Percentiles rank a stretch among this genome's conserved stretches.
Conservation (phyloP, 2,888 invertebrate species). For the Drymonia ruficornis region DNA sequence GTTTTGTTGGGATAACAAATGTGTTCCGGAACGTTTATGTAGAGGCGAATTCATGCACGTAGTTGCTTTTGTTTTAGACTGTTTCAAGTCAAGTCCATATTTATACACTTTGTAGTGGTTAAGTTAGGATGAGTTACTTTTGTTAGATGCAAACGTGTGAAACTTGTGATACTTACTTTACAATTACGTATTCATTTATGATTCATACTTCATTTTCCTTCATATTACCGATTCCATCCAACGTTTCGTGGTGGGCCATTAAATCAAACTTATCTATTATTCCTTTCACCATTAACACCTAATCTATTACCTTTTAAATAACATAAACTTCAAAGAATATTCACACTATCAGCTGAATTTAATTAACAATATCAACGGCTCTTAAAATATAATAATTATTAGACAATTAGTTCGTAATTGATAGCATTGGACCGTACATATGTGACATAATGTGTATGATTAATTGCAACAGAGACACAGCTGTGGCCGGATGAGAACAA, state of each 20-base stretch:
- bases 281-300: background rate
- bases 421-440: constrained; percentile 43
- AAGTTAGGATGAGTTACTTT: no score
- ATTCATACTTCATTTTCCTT: background rate
- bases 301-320: constrained; percentile 1
- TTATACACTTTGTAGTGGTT: background rate
- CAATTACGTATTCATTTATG: no score
- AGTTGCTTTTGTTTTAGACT: background rate
- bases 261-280: background rate
- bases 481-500: constrained; percentile 62
- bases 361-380: constrained; percentile 23
- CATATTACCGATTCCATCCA: background rate
- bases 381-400: constrained; percentile 49
- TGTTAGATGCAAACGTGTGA: background rate
- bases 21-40: constrained; percentile 12
- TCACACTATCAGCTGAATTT: constrained; percentile 21
- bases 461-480: constrained; percentile 53
- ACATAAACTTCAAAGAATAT: background rate
- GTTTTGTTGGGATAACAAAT: constrained; percentile 26
- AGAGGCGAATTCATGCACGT: constrained; percentile 5
- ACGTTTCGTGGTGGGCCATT: background rate
- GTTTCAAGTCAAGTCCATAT: background rate
- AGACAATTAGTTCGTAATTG: constrained; percentile 51
- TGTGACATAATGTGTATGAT: constrained; percentile 56
- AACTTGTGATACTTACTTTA: background rate